Evolutionary conservation across 2,797 vertebrate species (phyloP).

Genomic region (Erpetoichthys calabaricus): DNA sequence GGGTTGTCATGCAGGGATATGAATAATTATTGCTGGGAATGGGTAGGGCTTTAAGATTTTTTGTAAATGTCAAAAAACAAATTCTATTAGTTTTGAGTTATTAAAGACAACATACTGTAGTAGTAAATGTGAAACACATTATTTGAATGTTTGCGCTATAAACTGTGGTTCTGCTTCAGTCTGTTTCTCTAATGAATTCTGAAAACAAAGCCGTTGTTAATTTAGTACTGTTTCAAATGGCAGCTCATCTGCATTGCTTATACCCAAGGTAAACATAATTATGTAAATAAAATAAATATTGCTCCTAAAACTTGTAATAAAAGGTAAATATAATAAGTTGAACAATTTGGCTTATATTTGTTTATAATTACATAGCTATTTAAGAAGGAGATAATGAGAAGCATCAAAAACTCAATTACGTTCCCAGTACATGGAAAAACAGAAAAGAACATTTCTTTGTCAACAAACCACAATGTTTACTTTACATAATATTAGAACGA

Average conservation of each 20-base stretch:
- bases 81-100: no score
- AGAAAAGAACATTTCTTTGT: background rate
- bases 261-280: background rate
- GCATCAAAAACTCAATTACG: background rate
- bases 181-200: background rate
- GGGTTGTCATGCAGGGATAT: no score
- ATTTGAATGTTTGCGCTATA: no score
- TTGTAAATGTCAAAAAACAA: no score
- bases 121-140: no score
- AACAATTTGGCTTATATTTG: conserved; percentile 2
- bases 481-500: background rate
- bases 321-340: background rate
- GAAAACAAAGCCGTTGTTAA: background rate
- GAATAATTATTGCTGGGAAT: no score
- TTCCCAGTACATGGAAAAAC: background rate
- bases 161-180: background rate
- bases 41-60: no score
- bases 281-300: conserved; percentile 1
- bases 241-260: background rate
- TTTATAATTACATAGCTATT: background rate
- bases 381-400: background rate
- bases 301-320: background rate
- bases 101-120: no score
- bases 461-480: conserved; percentile 4
- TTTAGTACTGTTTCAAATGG: conserved; percentile 3